These are phyloP conservation scores for Nephrotoma appendiculata DNA, from an alignment of 2,888 invertebrate species.

Conservation along the genomic window DNA sequence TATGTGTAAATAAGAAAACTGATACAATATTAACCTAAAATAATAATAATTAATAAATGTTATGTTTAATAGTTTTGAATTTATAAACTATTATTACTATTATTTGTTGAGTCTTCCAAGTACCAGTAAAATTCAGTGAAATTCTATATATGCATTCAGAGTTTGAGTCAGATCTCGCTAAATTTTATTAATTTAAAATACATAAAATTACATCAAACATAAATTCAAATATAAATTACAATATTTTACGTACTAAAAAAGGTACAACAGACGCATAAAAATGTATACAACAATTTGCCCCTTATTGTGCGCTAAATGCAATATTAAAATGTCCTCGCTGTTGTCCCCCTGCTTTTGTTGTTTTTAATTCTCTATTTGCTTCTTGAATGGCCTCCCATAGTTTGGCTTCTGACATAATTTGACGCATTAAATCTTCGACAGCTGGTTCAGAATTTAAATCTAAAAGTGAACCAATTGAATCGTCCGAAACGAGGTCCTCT, in stretches of 20 bases:
- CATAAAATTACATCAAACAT: background rate
- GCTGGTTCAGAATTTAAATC: constrained; percentile 55
- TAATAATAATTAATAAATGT: constrained; percentile 1
- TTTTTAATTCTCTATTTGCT: constrained; percentile 52
- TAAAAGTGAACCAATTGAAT: constrained; percentile 47
- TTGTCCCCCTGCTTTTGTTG: constrained; percentile 35
- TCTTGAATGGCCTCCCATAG: constrained; percentile 69
- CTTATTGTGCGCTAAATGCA: constrained; percentile 4
- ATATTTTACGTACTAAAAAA: background rate
- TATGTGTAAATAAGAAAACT: background rate
- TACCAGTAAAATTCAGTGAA: background rate
- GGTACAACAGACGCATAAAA: background rate
- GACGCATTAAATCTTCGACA: constrained; percentile 58
- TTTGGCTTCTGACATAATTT: constrained; percentile 64
- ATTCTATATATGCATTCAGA: background rate
- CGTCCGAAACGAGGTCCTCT: constrained; percentile 33
- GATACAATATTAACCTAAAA: background rate
- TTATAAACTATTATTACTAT: background rate
- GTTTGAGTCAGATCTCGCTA: background rate
- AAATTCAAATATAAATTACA: background rate
- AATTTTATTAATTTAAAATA: background rate
- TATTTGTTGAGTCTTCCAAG: background rate
- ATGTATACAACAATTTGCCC: background rate
- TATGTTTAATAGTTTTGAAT: background rate
- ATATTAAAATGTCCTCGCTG: background rate